A percentile compares a stretch with the other conserved stretches of the same genome.
phyloP scores from a whole-genome alignment of 1,140 invertebrate species.

The Euwallacea similis region DNA sequence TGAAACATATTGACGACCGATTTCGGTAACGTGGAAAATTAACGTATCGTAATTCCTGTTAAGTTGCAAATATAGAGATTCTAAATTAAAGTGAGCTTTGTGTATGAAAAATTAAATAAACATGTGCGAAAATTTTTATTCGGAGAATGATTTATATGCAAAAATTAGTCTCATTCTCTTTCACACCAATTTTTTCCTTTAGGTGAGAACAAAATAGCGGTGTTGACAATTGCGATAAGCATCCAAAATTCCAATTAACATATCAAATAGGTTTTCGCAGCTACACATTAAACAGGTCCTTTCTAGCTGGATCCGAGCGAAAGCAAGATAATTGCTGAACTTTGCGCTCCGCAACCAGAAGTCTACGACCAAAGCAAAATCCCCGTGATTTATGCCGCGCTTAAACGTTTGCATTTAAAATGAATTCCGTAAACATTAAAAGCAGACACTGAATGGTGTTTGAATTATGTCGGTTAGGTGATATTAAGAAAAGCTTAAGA shows the following conservation, averaged over 20 bases:
- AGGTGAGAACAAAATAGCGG: not conserved
- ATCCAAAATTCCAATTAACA: conserved; percentile 14
- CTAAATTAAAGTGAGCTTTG: too few relatives aligned
- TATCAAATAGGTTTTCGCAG: conserved; percentile 21
- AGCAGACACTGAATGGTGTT: conserved; percentile 31
- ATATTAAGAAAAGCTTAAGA: conserved; percentile 26
- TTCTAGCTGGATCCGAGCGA: conserved; percentile 9
- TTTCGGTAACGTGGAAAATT: too few relatives aligned
- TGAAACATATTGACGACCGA: too few relatives aligned
- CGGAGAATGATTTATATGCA: too few relatives aligned
- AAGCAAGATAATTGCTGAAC: conserved; percentile 31
- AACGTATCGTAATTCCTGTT: too few relatives aligned
- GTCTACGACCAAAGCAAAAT: conserved; percentile 25
- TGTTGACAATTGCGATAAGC: not conserved
- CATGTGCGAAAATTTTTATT: too few relatives aligned
- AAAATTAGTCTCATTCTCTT: too few relatives aligned
- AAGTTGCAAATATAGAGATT: too few relatives aligned
- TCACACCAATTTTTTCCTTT: too few relatives aligned
- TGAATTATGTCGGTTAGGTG: conserved; percentile 33
- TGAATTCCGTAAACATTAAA: conserved; percentile 34
- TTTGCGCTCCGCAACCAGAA: conserved; percentile 23
- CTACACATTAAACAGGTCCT: conserved; percentile 15
- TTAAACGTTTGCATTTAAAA: conserved; percentile 35
- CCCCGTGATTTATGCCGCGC: conserved; percentile 27
- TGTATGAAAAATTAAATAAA: too few relatives aligned